Conservation (phyloP, 2,888 invertebrate species). For the Morpho achilles region DNA sequence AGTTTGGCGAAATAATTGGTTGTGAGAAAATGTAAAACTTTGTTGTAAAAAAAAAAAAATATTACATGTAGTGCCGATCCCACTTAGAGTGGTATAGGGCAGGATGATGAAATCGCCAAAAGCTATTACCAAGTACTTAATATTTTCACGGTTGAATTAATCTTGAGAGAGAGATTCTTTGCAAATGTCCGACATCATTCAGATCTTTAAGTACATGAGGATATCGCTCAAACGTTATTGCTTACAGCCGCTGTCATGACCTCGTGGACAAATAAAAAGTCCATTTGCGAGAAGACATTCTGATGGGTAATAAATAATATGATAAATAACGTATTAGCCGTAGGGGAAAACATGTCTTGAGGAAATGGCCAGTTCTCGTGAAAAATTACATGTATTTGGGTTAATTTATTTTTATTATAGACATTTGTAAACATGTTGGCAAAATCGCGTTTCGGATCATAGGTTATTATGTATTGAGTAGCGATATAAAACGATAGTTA, state of each 20-base stretch:
- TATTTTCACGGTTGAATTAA: neutral
- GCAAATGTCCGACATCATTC: slow-evolving; percentile 11
- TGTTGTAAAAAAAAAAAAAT: too few species aligned
- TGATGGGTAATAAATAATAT: slow-evolving; percentile 31
- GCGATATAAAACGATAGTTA: too few species aligned
- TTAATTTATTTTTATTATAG: neutral
- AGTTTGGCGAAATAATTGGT: too few species aligned
- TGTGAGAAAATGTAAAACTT: too few species aligned
- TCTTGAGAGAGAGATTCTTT: neutral
- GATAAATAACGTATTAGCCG: slow-evolving; percentile 35
- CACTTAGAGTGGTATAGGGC: too few species aligned
- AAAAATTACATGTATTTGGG: slow-evolving; percentile 2
- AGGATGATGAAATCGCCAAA: too few species aligned
- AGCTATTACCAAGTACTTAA: neutral
- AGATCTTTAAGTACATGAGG: slow-evolving; percentile 16
- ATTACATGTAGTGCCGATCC: too few species aligned
- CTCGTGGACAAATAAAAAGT: slow-evolving; percentile 32
- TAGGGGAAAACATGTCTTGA: slow-evolving; percentile 26
- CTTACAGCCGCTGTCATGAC: neutral
- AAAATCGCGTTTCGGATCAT: too few species aligned
- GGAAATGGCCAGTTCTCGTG: slow-evolving; percentile 6
- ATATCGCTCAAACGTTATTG: slow-evolving; percentile 5
- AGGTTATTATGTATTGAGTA: too few species aligned
- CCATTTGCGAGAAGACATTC: slow-evolving; percentile 30
- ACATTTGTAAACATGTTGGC: neutral